Conservation (phyloP, 1,140 invertebrate species). For the Rhizoglyphus robini region DNA sequence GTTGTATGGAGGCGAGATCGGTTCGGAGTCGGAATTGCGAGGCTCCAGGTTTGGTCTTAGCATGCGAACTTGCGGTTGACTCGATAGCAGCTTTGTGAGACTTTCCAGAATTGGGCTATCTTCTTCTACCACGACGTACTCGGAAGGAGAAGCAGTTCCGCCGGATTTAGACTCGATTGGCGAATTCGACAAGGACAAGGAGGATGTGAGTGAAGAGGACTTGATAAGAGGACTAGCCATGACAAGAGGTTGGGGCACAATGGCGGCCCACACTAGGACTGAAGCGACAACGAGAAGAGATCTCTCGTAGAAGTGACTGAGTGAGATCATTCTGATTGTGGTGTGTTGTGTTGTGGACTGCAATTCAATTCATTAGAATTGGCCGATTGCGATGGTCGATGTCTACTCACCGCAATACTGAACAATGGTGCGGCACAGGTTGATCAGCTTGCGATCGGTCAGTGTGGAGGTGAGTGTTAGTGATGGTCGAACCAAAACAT, state of each 20-base stretch:
- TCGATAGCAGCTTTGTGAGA: not conserved
- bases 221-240: not conserved
- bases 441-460: too few species aligned
- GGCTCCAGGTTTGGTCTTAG: not conserved
- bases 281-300: not conserved
- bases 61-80: not conserved
- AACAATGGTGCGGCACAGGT: too few species aligned
- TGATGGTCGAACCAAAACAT: too few species aligned
- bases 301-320: too few species aligned
- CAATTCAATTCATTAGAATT: too few species aligned
- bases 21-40: not conserved
- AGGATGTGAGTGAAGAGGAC: not conserved
- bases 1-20: not conserved
- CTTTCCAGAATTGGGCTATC: too few species aligned
- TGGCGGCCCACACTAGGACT: not conserved
- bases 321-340: too few species aligned
- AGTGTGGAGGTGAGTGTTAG: too few species aligned
- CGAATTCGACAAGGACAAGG: not conserved
- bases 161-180: not conserved
- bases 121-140: not conserved
- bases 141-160: not conserved
- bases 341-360: too few species aligned
- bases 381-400: too few species aligned
- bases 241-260: not conserved
- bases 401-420: too few species aligned